Conservation (phyloP, 2,113 vertebrate genomes). For the Mobula birostris region DNA sequence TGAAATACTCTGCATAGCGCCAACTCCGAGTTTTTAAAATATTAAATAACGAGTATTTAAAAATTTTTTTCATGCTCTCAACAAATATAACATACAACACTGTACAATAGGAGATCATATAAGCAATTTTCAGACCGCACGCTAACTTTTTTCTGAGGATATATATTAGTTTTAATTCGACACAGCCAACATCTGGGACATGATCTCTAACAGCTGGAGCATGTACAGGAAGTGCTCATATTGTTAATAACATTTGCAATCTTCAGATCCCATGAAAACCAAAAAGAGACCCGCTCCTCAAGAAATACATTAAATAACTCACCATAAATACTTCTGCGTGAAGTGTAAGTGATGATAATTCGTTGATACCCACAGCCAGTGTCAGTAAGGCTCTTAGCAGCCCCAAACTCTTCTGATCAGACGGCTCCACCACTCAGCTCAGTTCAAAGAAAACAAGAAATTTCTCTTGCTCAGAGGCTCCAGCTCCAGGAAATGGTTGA, state of each 20-base stretch:
- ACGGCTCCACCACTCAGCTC: background rate
- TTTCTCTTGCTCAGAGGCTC: background rate
- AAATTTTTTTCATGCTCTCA: background rate
- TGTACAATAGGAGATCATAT: background rate
- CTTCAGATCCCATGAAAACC: background rate
- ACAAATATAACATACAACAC: background rate
- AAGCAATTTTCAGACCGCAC: background rate
- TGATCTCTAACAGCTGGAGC: background rate
- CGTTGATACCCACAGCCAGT: background rate
- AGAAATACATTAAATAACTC: background rate
- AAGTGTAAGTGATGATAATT: background rate
- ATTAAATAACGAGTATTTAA: too few relatives aligned
- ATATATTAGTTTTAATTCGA: background rate
- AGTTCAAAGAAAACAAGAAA: slow-evolving; percentile 7
- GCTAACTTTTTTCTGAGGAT: background rate
- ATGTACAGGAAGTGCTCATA: background rate
- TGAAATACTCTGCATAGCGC: background rate
- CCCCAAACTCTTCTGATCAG: background rate
- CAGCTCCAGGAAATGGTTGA: slow-evolving; percentile 25
- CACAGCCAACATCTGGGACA: background rate
- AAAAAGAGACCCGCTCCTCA: background rate
- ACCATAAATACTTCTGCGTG: background rate
- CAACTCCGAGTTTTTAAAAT: too few relatives aligned
- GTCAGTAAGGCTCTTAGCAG: background rate
- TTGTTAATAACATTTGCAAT: slow-evolving; percentile 26